Conservation (phyloP, 2,113 vertebrate genomes). For the Misgurnus anguillicaudatus region DNA sequence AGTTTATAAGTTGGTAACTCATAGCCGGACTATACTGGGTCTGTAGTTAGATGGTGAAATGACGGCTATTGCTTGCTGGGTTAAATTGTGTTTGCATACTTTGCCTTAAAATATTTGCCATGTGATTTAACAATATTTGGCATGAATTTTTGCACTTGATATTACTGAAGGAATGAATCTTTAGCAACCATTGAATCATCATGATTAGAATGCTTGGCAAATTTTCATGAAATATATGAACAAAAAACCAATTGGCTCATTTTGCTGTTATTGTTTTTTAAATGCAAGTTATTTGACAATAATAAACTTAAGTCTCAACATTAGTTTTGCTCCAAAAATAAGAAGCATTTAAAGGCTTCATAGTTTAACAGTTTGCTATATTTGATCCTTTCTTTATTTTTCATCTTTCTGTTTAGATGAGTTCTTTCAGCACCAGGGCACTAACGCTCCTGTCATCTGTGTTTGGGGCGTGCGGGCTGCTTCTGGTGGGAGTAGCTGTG, state of each 20-base stretch:
- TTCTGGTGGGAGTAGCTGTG: constrained; percentile 86
- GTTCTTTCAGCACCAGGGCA: constrained; percentile 85
- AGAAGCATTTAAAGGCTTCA: no score
- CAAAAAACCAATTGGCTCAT: neutral
- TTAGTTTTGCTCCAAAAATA: no score
- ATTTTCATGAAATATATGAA: neutral
- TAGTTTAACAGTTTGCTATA: no score
- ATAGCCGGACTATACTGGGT: no score
- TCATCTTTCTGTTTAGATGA: constrained; percentile 73
- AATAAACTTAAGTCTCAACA: neutral
- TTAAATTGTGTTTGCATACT: neutral
- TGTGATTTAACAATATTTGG: neutral
- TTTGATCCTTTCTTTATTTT: neutral
- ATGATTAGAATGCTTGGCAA: neutral
- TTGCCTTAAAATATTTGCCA: neutral
- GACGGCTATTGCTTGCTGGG: no score
- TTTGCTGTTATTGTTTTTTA: neutral
- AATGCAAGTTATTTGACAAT: neutral
- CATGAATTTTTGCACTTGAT: no score
- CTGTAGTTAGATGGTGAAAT: no score
- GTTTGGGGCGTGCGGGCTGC: constrained; percentile 84
- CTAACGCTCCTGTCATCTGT: constrained; percentile 87
- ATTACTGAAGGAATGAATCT: neutral
- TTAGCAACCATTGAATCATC: neutral
- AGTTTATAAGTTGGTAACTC: no score